phyloP scores from a whole-genome alignment of 2,797 vertebrate species.

The Anguilla marmorata region DNA sequence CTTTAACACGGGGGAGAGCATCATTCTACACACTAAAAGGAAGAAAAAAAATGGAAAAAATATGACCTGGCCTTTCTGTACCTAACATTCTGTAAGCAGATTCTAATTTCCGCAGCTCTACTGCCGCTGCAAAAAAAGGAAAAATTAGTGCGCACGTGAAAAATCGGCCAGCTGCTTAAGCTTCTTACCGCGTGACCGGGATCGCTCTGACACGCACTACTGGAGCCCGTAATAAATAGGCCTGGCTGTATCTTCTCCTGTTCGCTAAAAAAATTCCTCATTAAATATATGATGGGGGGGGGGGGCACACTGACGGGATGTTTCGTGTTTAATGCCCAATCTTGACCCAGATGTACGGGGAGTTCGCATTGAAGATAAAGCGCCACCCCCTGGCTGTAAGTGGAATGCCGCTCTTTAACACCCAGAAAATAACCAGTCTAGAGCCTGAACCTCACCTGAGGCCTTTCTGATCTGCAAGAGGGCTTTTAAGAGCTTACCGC shows the following conservation, averaged over 20 bases:
- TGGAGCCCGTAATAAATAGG: constrained; percentile 23
- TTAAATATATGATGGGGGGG: not conserved
- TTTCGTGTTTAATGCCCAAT: not conserved
- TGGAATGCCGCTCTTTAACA: constrained; percentile 39
- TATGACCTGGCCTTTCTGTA: not conserved
- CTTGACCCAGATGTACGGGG: not conserved
- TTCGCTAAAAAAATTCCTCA: constrained; percentile 22
- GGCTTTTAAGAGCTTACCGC: constrained; percentile 43
- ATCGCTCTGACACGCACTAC: not conserved
- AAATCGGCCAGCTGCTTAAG: constrained; percentile 39
- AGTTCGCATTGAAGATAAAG: constrained; percentile 23
- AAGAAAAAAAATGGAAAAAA: constrained; percentile 32
- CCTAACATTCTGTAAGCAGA: constrained; percentile 17
- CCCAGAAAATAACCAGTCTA: constrained; percentile 30
- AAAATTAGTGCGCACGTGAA: constrained; percentile 28
- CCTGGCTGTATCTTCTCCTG: not conserved
- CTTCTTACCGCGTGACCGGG: constrained; percentile 17
- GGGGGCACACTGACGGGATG: not conserved
- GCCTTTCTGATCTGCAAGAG: constrained; percentile 38
- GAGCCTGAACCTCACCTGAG: constrained; percentile 42
- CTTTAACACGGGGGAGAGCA: not conserved
- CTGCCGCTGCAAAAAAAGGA: constrained; percentile 13
- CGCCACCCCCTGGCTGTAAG: constrained; percentile 30
- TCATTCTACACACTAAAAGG: constrained; percentile 23
- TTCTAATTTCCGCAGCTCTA: constrained; percentile 27